A percentile compares a stretch with the other conserved stretches of the same genome.
Conservation (phyloP, 2,797 vertebrate genomes). For the Hirundo rustica region DNA sequence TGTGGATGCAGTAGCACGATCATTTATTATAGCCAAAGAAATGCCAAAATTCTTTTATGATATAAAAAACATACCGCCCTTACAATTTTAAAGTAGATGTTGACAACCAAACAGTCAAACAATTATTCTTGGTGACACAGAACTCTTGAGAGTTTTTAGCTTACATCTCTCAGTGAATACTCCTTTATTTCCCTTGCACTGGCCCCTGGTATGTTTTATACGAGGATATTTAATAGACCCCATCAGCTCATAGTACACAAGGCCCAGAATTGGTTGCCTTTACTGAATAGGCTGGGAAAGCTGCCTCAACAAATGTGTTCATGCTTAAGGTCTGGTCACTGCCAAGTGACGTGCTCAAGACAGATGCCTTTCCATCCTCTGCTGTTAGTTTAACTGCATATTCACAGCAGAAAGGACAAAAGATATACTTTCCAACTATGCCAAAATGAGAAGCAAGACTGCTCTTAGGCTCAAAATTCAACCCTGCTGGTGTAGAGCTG, state of each 20-base stretch:
- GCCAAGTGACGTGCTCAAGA: constrained; percentile 55
- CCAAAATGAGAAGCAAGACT: constrained; percentile 21
- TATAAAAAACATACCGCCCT: neutral
- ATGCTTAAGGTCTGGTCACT: constrained; percentile 52
- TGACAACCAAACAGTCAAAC: neutral
- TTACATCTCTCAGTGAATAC: neutral
- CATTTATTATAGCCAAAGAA: neutral
- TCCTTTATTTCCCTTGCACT: constrained; percentile 4
- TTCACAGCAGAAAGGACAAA: constrained; percentile 1
- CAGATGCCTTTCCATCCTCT: constrained; percentile 37
- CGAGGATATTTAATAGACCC: constrained; percentile 56
- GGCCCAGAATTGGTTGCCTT: constrained; percentile 1
- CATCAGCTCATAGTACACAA: constrained; percentile 44
- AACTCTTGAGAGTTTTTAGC: neutral
- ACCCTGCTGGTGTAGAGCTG: neutral
- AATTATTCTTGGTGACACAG: neutral
- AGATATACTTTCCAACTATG: neutral
- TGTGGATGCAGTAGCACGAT: neutral
- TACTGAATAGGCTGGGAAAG: constrained; percentile 47
- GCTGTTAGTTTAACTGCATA: neutral
- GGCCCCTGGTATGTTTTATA: constrained; percentile 33
- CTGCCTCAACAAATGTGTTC: constrained; percentile 46
- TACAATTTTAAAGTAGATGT: neutral
- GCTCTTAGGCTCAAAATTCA: neutral
- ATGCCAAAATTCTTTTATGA: neutral